These are phyloP conservation scores for Lasioglossum figueresi DNA, from an alignment of 2,888 invertebrate species.

Conservation along the genomic window DNA sequence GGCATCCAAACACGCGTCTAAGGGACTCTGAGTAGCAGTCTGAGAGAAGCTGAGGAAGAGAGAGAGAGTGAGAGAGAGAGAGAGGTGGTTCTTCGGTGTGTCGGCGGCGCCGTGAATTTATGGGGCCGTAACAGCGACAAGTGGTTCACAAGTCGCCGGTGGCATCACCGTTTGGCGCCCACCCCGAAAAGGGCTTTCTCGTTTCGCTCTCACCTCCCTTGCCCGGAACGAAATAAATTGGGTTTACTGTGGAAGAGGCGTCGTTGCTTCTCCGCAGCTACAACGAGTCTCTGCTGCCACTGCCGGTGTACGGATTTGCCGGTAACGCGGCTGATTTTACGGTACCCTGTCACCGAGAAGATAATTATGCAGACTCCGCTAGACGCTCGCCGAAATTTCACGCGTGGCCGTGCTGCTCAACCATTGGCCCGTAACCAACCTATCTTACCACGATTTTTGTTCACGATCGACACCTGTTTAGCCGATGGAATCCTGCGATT, in stretches of 20 bases:
- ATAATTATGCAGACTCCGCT: constrained; percentile 61
- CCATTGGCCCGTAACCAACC: neutral
- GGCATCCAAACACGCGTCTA: constrained; percentile 75
- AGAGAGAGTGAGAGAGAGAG: constrained; percentile 57
- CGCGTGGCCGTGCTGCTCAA: constrained; percentile 22
- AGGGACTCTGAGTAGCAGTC: constrained; percentile 65
- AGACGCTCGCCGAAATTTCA: constrained; percentile 51
- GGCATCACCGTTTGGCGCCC: constrained; percentile 87
- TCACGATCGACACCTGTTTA: neutral
- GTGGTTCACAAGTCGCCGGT: constrained; percentile 87
- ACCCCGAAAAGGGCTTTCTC: constrained; percentile 78
- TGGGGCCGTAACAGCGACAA: constrained; percentile 87
- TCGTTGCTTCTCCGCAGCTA: constrained; percentile 51
- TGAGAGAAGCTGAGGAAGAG: constrained; percentile 52
- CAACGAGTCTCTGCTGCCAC: constrained; percentile 40
- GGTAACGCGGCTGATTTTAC: constrained; percentile 66
- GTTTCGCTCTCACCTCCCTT: constrained; percentile 78
- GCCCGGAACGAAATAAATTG: constrained; percentile 82
- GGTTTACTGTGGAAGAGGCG: constrained; percentile 77
- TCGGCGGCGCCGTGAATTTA: constrained; percentile 84
- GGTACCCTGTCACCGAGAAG: constrained; percentile 43
- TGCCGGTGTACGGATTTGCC: constrained; percentile 63
- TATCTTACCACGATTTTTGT: neutral
- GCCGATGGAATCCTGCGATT: neutral
- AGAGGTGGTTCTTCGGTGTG: constrained; percentile 67